phyloP scores from a whole-genome alignment of 2,113 vertebrate genomes.

The Clarias gariepinus region DNA sequence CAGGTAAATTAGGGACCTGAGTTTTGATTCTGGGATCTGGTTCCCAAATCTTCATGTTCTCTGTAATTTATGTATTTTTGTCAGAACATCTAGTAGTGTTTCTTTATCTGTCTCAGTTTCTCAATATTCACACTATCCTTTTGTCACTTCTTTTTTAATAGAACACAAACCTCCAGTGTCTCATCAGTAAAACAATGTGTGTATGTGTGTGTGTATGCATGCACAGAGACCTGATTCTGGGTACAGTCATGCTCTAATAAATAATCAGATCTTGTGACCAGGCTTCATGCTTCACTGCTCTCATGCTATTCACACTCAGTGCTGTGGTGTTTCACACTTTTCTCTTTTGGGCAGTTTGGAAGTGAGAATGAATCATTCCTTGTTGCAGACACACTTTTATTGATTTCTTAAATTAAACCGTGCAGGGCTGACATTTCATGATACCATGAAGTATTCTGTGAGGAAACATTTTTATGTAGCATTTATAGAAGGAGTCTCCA shows the following conservation, averaged over 20 bases:
- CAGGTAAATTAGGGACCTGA: no score
- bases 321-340: slow-evolving; percentile 34
- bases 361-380: slow-evolving; percentile 32
- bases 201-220: not conserved
- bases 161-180: slow-evolving; percentile 26
- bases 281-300: slow-evolving; percentile 55
- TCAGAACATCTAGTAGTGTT: not conserved
- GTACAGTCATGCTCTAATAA: slow-evolving; percentile 62
- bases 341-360: slow-evolving; percentile 32
- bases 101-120: not conserved
- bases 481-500: not conserved
- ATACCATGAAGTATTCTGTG: not conserved
- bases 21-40: no score
- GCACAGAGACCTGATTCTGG: not conserved
- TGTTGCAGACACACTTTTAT: slow-evolving; percentile 14
- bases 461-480: not conserved
- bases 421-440: not conserved
- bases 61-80: not conserved
- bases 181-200: not conserved
- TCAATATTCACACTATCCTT: not conserved
- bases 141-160: slow-evolving; percentile 12
- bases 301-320: slow-evolving; percentile 46
- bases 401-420: slow-evolving; percentile 14
- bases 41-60: not conserved
- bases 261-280: slow-evolving; percentile 52